Evolutionary conservation across 53 echinoderm and acorn worm genomes (phyloP).

Genomic region (Luidia sarsii): DNA sequence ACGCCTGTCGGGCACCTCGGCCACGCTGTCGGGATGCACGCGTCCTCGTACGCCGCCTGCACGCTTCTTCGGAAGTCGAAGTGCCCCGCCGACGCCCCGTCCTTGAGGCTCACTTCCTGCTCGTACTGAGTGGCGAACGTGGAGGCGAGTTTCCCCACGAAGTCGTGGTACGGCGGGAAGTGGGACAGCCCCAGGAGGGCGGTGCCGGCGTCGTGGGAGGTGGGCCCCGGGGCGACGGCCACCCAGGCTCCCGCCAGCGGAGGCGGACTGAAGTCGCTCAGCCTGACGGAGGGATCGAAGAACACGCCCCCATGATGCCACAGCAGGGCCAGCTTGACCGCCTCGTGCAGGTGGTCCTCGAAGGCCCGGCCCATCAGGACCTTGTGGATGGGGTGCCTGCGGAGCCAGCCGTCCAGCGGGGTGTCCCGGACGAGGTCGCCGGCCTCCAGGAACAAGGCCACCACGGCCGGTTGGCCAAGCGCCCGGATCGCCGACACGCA

Average conservation of each 20-base stretch:
- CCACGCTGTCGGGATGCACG: too few species aligned
- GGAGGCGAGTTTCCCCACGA: too few species aligned
- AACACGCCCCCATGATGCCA: constrained; percentile 20
- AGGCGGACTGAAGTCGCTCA: not conserved
- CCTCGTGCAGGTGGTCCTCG: not conserved
- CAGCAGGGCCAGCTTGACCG: constrained; percentile 11
- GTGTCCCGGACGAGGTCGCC: not conserved
- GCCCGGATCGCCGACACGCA: not conserved
- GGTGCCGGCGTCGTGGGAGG: not conserved
- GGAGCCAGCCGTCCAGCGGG: not conserved
- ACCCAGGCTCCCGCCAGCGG: not conserved
- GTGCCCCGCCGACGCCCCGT: too few species aligned
- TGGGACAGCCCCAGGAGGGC: not conserved
- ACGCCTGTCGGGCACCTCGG: too few species aligned
- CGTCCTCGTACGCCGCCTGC: too few species aligned
- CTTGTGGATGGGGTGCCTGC: constrained; percentile 11
- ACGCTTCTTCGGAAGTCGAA: too few species aligned
- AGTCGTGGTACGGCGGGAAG: constrained; percentile 6
- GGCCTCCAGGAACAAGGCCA: not conserved
- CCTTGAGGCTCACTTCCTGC: too few species aligned
- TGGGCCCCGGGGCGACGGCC: not conserved
- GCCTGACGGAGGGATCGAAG: not conserved
- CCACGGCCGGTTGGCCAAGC: not conserved
- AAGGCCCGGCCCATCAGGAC: not conserved
- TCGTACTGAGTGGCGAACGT: too few species aligned